Conservation (phyloP, 2,888 invertebrate genomes). For the Zaprionus lineosus region DNA sequence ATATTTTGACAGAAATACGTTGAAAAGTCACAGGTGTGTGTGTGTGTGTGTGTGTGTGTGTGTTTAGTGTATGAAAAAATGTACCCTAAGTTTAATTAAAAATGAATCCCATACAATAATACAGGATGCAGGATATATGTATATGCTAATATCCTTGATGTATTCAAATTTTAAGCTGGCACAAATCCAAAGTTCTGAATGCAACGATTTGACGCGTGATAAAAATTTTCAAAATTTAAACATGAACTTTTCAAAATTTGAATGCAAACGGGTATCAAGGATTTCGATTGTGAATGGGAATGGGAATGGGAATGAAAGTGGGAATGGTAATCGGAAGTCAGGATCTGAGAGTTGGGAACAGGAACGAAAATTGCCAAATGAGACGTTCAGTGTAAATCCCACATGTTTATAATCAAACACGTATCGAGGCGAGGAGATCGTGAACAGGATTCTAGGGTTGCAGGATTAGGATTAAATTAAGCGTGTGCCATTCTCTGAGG, state of each 20-base stretch:
- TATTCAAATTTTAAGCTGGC: constrained; percentile 68
- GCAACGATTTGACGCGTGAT: constrained; percentile 60
- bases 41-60: background rate
- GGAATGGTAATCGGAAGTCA: too few species aligned
- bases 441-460: constrained; percentile 5
- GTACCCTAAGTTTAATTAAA: constrained; percentile 42
- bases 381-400: constrained; percentile 73
- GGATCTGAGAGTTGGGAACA: too few species aligned
- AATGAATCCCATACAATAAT: constrained; percentile 26
- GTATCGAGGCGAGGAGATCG: constrained; percentile 14
- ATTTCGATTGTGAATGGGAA: too few species aligned
- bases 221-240: constrained; percentile 39
- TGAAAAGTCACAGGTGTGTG: constrained; percentile 59
- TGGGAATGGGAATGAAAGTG: background rate
- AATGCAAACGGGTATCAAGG: too few species aligned
- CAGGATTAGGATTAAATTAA: constrained; percentile 82
- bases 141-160: constrained; percentile 23
- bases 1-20: constrained; percentile 60
- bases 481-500: constrained; percentile 70
- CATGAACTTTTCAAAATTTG: too few species aligned
- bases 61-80: constrained; percentile 36
- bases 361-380: constrained; percentile 57
- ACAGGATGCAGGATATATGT: background rate
- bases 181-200: constrained; percentile 27
- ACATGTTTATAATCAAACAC: constrained; percentile 79